Base-by-base conservation (phyloP, 2,797 vertebrate genomes). In the Chloroceryle inda region DNA sequence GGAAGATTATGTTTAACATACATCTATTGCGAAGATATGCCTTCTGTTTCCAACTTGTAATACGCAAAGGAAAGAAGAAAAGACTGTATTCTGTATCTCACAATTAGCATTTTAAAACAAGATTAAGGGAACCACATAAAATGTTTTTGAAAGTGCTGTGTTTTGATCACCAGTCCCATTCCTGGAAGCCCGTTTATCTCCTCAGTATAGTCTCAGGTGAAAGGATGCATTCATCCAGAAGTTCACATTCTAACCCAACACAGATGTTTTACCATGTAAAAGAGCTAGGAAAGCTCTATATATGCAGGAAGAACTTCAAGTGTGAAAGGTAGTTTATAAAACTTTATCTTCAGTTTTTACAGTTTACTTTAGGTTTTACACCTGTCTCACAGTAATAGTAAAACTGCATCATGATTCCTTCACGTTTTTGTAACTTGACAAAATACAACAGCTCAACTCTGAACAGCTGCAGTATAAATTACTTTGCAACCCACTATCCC, bases 361-460 rank as follows among this genome's bases (percentile, higher is more conserved):
- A 81, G 67, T 93, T 97, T 85, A 91, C 74, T 95, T 96, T 78
- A 76, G 67, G 76, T 94, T 96, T 97, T 87, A 91, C 90, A 95
- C 72, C 81, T 96, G 72, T 92, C 92, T 92, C 45, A 6, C 5
- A 71, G 56, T 17, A 77, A 64, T 38, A 91, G 78, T 67, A 92
- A 96, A 94, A 96, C 71, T 35, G 50, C 52, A 77, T 38, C 17
- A 16, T 7, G 58, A 80, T 9, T 89, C 69, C 67, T 72, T 84
- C 20, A 1, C 13, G 0, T 3, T 89, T 77, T 44, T 73, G 35
- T 53, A 77, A 84, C 38, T 35, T 68, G 67, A 92, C 85, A 76
- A 86, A 92, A 92, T 35, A 52, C 21, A 88, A 83, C 5, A 22
- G 88, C 33, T 44, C 53, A 52, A 58, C 8, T 86, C 75, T 63